A percentile compares a stretch with the other conserved stretches of the same genome.
Conservation (phyloP, 2,797 vertebrate species). For the Hyperoplus lanceolatus region DNA sequence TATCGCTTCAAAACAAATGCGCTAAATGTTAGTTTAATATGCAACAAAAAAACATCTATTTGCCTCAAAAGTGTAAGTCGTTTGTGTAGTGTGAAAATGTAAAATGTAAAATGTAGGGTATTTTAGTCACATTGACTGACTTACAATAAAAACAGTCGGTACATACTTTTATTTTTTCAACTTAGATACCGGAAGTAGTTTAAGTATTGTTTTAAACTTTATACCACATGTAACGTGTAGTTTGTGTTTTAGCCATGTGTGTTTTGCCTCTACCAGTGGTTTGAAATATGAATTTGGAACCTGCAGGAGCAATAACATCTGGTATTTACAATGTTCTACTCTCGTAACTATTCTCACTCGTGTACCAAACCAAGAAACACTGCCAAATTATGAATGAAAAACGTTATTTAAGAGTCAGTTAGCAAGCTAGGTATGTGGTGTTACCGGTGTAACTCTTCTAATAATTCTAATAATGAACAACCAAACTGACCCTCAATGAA, state of each 20-base stretch:
- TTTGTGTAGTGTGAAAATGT: accelerated
- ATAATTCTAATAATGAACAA: background rate
- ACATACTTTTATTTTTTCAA: slow-evolving; percentile 1
- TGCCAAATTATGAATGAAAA: background rate
- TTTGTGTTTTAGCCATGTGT: slow-evolving; percentile 46
- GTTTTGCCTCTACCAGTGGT: background rate
- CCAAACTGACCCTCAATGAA: background rate
- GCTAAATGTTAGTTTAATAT: accelerated
- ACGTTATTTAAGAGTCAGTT: background rate
- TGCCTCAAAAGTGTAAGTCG: accelerated
- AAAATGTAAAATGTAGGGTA: background rate
- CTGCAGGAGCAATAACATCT: background rate
- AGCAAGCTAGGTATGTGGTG: background rate
- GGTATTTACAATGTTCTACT: slow-evolving; percentile 49
- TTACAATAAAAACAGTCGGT: accelerated
- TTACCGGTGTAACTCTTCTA: background rate
- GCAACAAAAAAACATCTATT: accelerated
- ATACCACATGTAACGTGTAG: background rate
- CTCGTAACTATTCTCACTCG: background rate
- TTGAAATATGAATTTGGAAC: background rate
- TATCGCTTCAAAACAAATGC: slow-evolving; percentile 40
- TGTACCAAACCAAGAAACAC: background rate
- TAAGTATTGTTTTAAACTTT: accelerated
- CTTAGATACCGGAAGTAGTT: slow-evolving; percentile 13
- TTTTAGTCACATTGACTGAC: accelerated